These are phyloP conservation scores for Oceanodroma leucorhoa DNA, from an alignment of 2,797 vertebrate species.

Conservation along the genomic window DNA sequence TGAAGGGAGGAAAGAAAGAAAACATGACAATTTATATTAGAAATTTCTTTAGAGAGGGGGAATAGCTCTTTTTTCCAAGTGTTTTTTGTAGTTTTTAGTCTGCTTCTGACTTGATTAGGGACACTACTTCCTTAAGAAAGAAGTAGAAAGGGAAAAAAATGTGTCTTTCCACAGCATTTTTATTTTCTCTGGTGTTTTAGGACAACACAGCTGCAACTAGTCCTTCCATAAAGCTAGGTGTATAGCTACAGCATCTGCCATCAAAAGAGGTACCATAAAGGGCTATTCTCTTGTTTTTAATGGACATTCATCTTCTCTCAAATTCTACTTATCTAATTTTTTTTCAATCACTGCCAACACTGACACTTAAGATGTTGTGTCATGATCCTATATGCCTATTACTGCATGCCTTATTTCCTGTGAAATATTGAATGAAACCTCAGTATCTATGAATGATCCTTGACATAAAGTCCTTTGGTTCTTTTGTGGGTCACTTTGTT, in stretches of 20 bases:
- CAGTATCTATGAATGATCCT: background rate
- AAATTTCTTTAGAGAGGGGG: background rate
- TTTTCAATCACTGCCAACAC: background rate
- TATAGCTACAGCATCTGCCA: background rate
- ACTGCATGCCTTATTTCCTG: background rate
- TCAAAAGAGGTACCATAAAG: background rate
- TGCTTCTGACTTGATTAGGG: background rate
- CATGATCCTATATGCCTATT: background rate
- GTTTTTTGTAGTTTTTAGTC: background rate
- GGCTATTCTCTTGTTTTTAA: background rate
- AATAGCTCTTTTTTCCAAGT: background rate
- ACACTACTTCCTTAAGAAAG: background rate
- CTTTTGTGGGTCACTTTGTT: background rate
- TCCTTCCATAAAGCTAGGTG: background rate
- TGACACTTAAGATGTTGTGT: background rate
- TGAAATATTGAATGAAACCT: background rate
- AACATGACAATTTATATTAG: background rate
- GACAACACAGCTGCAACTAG: background rate
- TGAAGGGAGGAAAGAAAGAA: background rate
- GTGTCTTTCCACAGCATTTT: background rate
- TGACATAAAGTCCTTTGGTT: background rate
- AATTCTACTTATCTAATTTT: background rate
- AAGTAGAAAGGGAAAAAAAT: background rate
- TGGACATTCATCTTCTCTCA: background rate
- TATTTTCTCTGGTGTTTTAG: background rate